Percentiles rank a stretch among this genome's conserved stretches.
Evolutionary conservation across 2,113 vertebrate genomes (phyloP).

Genomic region (Oreamnos americanus): DNA sequence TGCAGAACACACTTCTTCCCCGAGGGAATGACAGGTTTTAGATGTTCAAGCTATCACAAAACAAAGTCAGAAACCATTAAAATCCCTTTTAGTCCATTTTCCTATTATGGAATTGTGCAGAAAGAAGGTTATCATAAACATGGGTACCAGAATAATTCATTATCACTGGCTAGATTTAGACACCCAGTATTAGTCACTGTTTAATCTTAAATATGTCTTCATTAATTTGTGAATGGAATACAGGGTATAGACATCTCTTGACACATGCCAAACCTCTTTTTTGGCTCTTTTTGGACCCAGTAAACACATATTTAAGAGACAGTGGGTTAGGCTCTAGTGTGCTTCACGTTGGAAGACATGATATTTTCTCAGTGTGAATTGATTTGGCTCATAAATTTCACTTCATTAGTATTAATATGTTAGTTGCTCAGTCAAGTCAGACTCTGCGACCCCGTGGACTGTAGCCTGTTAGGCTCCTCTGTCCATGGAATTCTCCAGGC

Average conservation of each 20-base stretch:
- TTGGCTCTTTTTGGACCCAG: not conserved
- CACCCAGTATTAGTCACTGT: not conserved
- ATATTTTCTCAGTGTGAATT: not conserved
- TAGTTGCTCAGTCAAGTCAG: not conserved
- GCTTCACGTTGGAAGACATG: not conserved
- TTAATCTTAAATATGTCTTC: slow-evolving; percentile 3
- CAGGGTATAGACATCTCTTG: not conserved
- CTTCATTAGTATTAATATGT: not conserved
- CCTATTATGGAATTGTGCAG: not conserved
- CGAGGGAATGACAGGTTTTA: not conserved
- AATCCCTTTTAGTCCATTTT: not conserved
- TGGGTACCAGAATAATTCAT: not conserved
- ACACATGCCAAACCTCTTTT: not conserved
- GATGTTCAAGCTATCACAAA: not conserved
- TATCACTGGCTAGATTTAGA: not conserved
- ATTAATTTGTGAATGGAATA: not conserved
- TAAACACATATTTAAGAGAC: not conserved
- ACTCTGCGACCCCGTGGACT: not conserved
- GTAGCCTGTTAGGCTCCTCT: not conserved
- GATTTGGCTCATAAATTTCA: not conserved
- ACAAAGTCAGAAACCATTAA: not conserved
- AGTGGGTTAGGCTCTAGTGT: not conserved
- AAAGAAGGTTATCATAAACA: not conserved
- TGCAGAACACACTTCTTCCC: not conserved
- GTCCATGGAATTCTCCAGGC: not conserved